Evolutionary conservation across 2,888 invertebrate genomes (phyloP).

Genomic region (Synanthedon andrenaeformis): DNA sequence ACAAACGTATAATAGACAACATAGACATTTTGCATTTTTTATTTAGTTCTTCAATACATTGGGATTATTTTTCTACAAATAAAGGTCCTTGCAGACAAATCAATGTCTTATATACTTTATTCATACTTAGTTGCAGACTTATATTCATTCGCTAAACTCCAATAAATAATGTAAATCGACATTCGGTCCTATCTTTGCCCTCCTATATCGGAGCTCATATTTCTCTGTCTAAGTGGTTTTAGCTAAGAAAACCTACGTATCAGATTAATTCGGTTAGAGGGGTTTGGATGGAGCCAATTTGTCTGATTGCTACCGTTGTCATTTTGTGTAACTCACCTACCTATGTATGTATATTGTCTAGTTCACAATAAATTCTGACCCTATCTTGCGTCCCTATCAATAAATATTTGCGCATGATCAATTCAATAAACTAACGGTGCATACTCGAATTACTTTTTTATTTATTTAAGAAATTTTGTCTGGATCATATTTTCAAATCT

Average conservation of each 20-base stretch:
- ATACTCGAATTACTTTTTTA: slow-evolving; percentile 39
- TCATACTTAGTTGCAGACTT: background rate
- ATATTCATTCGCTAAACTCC: slow-evolving; percentile 2
- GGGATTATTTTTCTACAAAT: background rate
- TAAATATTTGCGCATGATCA: slow-evolving; percentile 70
- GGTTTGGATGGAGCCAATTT: slow-evolving; percentile 67
- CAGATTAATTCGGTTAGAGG: slow-evolving; percentile 66
- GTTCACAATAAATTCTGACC: slow-evolving; percentile 66
- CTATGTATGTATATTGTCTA: slow-evolving; percentile 47
- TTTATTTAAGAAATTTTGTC: slow-evolving; percentile 19
- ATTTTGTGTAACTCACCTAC: slow-evolving; percentile 57
- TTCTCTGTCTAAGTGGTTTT: slow-evolving; percentile 50
- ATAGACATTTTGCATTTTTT: too few species aligned
- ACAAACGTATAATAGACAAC: too few species aligned
- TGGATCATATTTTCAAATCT: too few species aligned
- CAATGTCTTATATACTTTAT: background rate
- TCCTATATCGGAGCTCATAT: slow-evolving; percentile 21
- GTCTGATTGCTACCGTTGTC: slow-evolving; percentile 69
- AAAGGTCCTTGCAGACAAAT: background rate
- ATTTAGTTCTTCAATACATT: too few species aligned
- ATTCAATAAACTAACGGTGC: slow-evolving; percentile 54
- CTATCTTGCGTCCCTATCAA: slow-evolving; percentile 62
- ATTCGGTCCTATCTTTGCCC: slow-evolving; percentile 14
- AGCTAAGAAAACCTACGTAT: slow-evolving; percentile 64
- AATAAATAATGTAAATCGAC: slow-evolving; percentile 13